phyloP scores from a whole-genome alignment of 2,113 vertebrate genomes.

The Albula goreensis region DNA sequence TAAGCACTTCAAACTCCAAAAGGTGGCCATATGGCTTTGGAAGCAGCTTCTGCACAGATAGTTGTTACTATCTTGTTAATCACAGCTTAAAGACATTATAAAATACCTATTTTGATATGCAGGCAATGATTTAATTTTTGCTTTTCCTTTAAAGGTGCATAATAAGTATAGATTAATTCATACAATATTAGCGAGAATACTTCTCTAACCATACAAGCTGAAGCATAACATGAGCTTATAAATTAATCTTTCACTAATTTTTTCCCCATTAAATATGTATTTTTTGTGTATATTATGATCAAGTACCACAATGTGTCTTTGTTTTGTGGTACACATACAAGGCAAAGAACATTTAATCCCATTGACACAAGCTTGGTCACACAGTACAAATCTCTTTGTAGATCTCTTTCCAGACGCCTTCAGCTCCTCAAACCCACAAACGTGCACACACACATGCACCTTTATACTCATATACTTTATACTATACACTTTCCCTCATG shows the following conservation, averaged over 20 bases:
- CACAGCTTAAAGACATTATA: not conserved
- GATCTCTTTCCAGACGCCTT: too few species aligned
- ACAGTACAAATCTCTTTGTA: not conserved
- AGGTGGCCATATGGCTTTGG: not conserved
- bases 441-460: too few species aligned
- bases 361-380: not conserved
- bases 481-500: not conserved
- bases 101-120: not conserved
- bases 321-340: not conserved
- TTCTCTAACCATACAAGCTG: not conserved
- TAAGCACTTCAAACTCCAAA: not conserved
- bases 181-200: not conserved
- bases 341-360: not conserved
- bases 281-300: not conserved
- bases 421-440: too few species aligned
- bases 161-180: not conserved
- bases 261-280: not conserved
- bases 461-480: too few species aligned
- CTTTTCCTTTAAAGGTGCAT: not conserved
- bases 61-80: not conserved
- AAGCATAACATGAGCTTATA: not conserved
- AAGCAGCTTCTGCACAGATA: not conserved
- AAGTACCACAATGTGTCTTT: not conserved
- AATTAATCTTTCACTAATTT: not conserved
- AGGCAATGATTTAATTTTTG: not conserved